Evolutionary conservation across 2,797 vertebrate genomes (phyloP), one percentile per base, ranked within the genome.

Genomic region (Leuciscus waleckii): DNA sequence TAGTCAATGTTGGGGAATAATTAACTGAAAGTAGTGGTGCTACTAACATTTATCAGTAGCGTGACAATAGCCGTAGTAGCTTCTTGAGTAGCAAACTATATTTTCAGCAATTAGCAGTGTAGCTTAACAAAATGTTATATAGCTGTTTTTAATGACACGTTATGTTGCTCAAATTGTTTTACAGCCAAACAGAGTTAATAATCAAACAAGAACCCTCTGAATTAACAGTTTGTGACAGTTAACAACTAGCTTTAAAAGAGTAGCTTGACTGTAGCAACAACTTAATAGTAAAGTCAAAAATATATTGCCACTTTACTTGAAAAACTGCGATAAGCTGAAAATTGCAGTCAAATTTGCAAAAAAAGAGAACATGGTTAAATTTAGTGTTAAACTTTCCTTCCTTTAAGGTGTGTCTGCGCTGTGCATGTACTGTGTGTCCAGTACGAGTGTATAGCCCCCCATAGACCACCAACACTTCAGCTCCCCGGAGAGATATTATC

Each of bases 401-500:
- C 26, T 54, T 54, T 29, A 67, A 51, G 35, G 35, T 43, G n/a
- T 41, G 19, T 63, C 39, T 32, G 29, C 5, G 9, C 7, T 84
- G 37, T 35, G 65, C 39, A 69, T 68, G 35, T 26, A 68, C 17
- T 65, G 16, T 65, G 32, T 6, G 5, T 63, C 26, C 13, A 16
- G 17, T 29, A 58, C 4, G 16, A 84, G 8, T 54, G 26, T 61
- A 79, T 70, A 63, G 39, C 19, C 43, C 56, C 39, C 82, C 76
- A 78, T 41, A 77, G 56, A 54, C 37, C 41, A 41, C 69, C 54
- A 79, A 79, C 35, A 85, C 84, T 79, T 77, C 74, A 74, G 67
- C 63, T 87, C 75, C 56, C 69, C 26, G 29, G 68, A 87, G 84
- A 83, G 63, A 88, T 79, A 78, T 87, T 88, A 78, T 82, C 84